Evolutionary conservation across 2,113 vertebrate genomes (phyloP), one percentile per base, ranked within the genome.

Genomic region (Ginglymostoma cirratum): DNA sequence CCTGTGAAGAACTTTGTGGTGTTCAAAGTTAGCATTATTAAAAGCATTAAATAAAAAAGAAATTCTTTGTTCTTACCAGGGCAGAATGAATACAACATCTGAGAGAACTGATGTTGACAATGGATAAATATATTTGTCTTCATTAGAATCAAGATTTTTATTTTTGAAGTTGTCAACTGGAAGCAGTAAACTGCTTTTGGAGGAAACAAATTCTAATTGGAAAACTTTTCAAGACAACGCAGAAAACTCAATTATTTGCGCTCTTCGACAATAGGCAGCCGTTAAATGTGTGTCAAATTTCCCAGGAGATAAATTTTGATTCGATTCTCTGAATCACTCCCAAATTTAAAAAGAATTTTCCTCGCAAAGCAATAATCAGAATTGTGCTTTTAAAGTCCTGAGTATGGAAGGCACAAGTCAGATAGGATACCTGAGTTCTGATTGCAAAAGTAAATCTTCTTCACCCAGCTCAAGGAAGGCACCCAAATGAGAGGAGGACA

Each of bases 231-330:
- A 7, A 30, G 86, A 90, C 61, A 30, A 30, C 3, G 14, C 55
- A 61, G 24, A n/a, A n/a, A 65, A 55, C 52, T 30, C 55, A 90
- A 15, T 61, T 90, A 52, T 90, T 90, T 65, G 52, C 30, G 65
- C 61, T 55, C 14, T 65, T 90, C 14, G n/a, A 61, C 87, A 90
- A 90, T n/a, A 90, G 61, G 27, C 52, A n/a, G 12, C 52, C n/a
- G 87, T 61, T 61, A 61, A 61, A 61, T 12, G 55, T 61, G 6
- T 61, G 55, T 90, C 34, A 30, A 90, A n/a, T 90, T 90, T 30
- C 87, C 55, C 52, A 90, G 87, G 87, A 65, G 61, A 61, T 90
- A 65, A 90, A 90, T n/a, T 90, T 34, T 90, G 87, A 90, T 90
- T 90, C n/a, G 87, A 14, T 65, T 61, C 48, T 55, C 86, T 89